Base-by-base conservation (phyloP, 2,888 invertebrate genomes). In the Lomographa bimaculata region DNA sequence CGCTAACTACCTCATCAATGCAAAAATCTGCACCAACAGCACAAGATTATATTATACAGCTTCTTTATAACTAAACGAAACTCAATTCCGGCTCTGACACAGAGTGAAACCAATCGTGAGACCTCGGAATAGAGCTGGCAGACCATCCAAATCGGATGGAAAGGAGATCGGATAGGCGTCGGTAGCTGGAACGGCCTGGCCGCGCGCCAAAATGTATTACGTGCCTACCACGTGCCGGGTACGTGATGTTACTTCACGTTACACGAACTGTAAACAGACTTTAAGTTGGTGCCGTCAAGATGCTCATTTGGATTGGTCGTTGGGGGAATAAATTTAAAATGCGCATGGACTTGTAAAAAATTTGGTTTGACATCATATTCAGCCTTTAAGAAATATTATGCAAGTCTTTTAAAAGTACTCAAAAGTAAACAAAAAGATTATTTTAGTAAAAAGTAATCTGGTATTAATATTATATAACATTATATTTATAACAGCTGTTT, bases 61-160 rank as follows among this genome's bases (percentile, higher is more conserved):
- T n/a, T n/a, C n/a, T n/a, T n/a, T n/a, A n/a, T n/a, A 54, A 14
- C 14, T 46, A 40, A 49, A 40, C 28, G 17, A 36, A 45, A 46
- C 19, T 40, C 45, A 46, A 50, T 53, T 43, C 27, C 55, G 45
- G 50, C 47, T 54, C 60, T 48, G 53, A 57, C 56, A 48, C 41
- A 50, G 59, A 61, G 58, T 62, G 65, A 68, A 68, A 62, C 63
- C 69, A 65, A 60, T 69, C 65, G 61, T 51, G 39, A 56, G 33
- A 54, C 52, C 51, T 52, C 37, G 51, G 48, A 35, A 61, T 60
- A 52, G 59, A 54, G 43, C 54, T 51, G 55, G 52, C 39, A 59
- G 54, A 50, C 59, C 58, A 47, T 39, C 43, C 54, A 64, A 61
- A 62, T 65, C 59, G 61, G 61, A 67, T 64, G 62, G 64, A 64